Conservation (phyloP, 1,140 invertebrate genomes). For the Muscidifurax raptorellus region DNA sequence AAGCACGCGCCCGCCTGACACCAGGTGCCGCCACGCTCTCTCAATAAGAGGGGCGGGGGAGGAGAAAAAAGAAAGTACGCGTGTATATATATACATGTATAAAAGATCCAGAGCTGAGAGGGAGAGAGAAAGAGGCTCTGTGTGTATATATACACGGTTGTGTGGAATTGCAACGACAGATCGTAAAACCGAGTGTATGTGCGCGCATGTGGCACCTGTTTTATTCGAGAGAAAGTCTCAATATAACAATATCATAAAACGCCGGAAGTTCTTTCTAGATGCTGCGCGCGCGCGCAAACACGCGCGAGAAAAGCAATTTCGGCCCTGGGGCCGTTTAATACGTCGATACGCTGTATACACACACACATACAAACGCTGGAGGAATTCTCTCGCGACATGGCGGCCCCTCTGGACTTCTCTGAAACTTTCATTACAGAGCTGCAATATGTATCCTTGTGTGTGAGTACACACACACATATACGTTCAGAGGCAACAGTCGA, state of each 20-base stretch:
- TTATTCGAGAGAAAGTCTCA: background rate
- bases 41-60: background rate
- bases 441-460: background rate
- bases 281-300: background rate
- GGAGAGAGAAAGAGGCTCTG: background rate
- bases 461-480: background rate
- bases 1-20: background rate
- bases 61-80: background rate
- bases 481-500: background rate
- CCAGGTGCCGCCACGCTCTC: background rate
- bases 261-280: background rate
- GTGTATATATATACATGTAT: background rate
- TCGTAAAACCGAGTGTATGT: background rate
- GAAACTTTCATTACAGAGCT: slow-evolving; percentile 32
- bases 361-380: background rate
- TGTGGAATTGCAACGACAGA: background rate
- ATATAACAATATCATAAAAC: slow-evolving; percentile 29
- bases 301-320: slow-evolving; percentile 42
- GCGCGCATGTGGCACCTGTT: background rate
- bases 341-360: slow-evolving; percentile 10
- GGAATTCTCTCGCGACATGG: background rate
- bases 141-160: background rate
- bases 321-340: slow-evolving; percentile 12
- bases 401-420: background rate
- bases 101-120: background rate